phyloP scores from a whole-genome alignment of 2,113 vertebrate species.

The Micromys minutus region DNA sequence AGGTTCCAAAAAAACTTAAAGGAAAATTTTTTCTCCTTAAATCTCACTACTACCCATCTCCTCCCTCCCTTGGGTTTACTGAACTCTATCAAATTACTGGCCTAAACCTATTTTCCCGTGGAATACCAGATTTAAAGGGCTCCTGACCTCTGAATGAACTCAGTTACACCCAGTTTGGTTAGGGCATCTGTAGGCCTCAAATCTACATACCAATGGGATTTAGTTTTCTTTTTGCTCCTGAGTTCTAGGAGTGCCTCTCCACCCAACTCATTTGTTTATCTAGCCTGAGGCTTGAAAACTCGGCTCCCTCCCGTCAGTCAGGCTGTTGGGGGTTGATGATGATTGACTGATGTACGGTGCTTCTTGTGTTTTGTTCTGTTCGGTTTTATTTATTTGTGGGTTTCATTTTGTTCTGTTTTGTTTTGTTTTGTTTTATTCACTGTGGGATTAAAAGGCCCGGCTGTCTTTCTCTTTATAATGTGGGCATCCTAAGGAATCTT shows the following conservation, averaged over 20 bases:
- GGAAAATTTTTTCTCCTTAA: background rate
- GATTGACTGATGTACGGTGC: background rate
- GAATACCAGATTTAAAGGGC: background rate
- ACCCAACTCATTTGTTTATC: slow-evolving; percentile 28
- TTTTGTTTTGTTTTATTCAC: background rate
- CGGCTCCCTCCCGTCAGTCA: background rate
- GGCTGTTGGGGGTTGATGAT: background rate
- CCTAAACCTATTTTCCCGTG: background rate
- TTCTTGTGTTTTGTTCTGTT: slow-evolving; percentile 25
- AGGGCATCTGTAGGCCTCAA: background rate
- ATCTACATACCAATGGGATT: slow-evolving; percentile 16
- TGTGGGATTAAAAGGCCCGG: background rate
- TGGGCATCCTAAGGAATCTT: background rate
- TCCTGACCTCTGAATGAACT: slow-evolving; percentile 58
- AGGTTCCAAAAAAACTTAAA: background rate
- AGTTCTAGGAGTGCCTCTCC: background rate
- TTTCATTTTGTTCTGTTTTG: background rate
- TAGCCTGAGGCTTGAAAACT: background rate
- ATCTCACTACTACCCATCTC: background rate
- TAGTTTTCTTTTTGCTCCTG: slow-evolving; percentile 40
- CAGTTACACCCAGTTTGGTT: background rate
- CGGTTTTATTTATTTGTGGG: slow-evolving; percentile 6
- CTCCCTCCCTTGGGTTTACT: background rate
- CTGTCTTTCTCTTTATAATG: background rate
- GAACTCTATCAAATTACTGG: background rate